These are phyloP conservation scores for Telmatochromis bifrenatus DNA, from an alignment of 2,113 vertebrate species.

Conservation along the genomic window DNA sequence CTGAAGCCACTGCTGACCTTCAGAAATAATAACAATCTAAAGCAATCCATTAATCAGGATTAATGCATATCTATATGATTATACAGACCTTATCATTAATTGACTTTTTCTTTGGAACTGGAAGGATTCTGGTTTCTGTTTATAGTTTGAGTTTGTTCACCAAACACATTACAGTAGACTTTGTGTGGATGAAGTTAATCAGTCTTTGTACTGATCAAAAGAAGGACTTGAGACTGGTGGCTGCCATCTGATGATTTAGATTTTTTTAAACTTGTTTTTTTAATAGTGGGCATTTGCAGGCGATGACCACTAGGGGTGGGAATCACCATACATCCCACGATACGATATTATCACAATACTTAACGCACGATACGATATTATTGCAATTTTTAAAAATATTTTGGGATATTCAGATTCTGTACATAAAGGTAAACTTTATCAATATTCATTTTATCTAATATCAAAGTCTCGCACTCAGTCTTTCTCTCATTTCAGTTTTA, in stretches of 20 bases:
- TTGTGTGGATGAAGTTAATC: neutral
- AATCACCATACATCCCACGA: too few species aligned
- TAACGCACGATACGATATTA: too few species aligned
- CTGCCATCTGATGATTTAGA: neutral
- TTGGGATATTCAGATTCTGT: too few species aligned
- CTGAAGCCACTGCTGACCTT: neutral
- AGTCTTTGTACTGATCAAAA: neutral
- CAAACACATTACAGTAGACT: neutral
- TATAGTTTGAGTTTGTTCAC: neutral
- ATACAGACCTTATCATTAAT: neutral
- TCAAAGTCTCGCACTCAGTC: too few species aligned
- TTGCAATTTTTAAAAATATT: too few species aligned
- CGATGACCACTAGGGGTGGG: fast-evolving
- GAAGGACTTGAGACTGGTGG: neutral
- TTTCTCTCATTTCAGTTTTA: too few species aligned
- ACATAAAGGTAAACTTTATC: too few species aligned
- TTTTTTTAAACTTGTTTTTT: neutral
- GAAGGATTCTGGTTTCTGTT: neutral
- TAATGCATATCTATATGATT: neutral
- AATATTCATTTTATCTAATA: too few species aligned
- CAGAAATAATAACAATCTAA: neutral
- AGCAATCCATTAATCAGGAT: neutral
- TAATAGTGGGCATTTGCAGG: neutral
- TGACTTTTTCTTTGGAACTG: neutral
- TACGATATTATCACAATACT: too few species aligned